A percentile compares a stretch with the other conserved stretches of the same genome.
These are phyloP conservation scores for Lates calcarifer DNA, from an alignment of 2,113 vertebrate genomes.

Conservation along the genomic window DNA sequence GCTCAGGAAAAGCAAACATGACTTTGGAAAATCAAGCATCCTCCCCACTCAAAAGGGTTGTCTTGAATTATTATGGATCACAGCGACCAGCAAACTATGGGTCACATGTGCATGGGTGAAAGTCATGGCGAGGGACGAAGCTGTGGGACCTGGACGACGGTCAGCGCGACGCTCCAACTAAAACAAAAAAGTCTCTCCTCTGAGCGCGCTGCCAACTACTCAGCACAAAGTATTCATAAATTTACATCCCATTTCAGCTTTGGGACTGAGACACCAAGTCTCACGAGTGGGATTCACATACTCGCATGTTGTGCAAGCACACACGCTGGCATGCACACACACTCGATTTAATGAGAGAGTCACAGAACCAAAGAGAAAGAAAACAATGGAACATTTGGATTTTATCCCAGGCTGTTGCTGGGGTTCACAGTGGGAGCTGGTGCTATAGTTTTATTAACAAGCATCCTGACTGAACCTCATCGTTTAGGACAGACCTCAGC, in stretches of 20 bases:
- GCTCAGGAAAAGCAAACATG: slow-evolving; percentile 47
- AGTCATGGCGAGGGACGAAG: slow-evolving; percentile 20
- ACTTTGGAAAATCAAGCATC: slow-evolving; percentile 34
- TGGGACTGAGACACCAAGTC: slow-evolving; percentile 48
- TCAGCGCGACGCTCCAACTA: slow-evolving; percentile 61
- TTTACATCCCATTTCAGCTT: slow-evolving; percentile 74
- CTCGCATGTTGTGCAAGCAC: slow-evolving; percentile 40
- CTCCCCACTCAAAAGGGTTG: slow-evolving; percentile 29
- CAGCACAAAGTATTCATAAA: slow-evolving; percentile 74
- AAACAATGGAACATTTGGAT: slow-evolving; percentile 67
- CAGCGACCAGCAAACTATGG: slow-evolving; percentile 12
- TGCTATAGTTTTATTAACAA: slow-evolving; percentile 57
- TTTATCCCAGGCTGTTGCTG: slow-evolving; percentile 44
- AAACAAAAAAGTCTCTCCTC: slow-evolving; percentile 72
- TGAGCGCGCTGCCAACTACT: slow-evolving; percentile 55
- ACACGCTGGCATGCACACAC: slow-evolving; percentile 4
- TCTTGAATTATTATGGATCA: slow-evolving; percentile 42
- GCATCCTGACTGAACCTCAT: slow-evolving; percentile 48
- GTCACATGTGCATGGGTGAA: slow-evolving; percentile 32
- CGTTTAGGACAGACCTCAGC: slow-evolving; percentile 22
- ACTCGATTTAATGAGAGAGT: slow-evolving; percentile 35
- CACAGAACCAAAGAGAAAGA: slow-evolving; percentile 45
- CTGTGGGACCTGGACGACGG: slow-evolving; percentile 33
- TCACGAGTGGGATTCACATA: slow-evolving; percentile 24
- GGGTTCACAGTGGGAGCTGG: slow-evolving; percentile 45